A percentile compares a stretch with the other conserved stretches of the same genome.
phyloP scores from a whole-genome alignment of 2,797 vertebrate species.

The Octomys mimax region DNA sequence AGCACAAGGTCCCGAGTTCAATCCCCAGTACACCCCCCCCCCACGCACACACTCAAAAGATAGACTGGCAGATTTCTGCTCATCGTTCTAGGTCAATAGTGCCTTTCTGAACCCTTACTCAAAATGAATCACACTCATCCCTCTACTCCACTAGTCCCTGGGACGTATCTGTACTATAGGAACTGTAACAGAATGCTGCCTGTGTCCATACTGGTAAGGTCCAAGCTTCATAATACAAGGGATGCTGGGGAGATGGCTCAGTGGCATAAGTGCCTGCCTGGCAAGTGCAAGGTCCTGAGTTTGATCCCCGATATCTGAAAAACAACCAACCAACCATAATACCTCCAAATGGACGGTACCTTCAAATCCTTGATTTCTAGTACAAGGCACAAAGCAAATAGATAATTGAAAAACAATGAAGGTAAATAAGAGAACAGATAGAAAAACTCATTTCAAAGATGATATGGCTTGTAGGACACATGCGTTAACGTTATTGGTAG shows the following conservation, averaged over 20 bases:
- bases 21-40: too few species aligned
- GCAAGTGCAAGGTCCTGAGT: too few species aligned
- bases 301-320: too few species aligned
- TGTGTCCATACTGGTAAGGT: too few species aligned
- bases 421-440: background rate
- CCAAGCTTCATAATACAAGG: background rate
- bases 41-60: too few species aligned
- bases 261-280: too few species aligned
- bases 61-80: background rate
- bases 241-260: background rate
- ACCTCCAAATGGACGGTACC: too few species aligned
- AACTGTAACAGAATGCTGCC: rapidly evolving
- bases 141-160: background rate
- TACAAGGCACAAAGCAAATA: background rate
- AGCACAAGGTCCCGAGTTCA: too few species aligned
- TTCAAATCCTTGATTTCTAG: background rate
- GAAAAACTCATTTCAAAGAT: background rate
- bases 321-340: too few species aligned
- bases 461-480: background rate
- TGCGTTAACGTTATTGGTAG: background rate
- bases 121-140: background rate
- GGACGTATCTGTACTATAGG: too few species aligned
- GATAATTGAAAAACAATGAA: background rate
- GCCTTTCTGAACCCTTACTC: background rate
- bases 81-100: background rate